Conservation (phyloP, 2,888 invertebrate genomes). For the Pachycephus smyrnensis region DNA sequence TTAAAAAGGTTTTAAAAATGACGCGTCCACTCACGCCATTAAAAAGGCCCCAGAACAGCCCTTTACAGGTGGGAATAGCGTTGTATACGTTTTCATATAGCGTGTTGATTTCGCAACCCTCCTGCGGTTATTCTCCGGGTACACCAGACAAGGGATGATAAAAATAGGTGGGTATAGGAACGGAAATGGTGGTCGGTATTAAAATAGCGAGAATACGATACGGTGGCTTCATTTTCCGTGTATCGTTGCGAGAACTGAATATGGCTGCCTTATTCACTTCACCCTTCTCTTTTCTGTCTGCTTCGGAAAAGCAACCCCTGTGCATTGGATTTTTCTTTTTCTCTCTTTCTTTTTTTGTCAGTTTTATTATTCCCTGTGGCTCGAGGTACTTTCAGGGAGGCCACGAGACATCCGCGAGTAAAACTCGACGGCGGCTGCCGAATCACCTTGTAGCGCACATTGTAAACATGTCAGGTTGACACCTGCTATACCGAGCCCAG, state of each 20-base stretch:
- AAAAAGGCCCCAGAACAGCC: not conserved
- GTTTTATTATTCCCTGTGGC: not conserved
- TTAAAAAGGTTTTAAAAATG: not conserved
- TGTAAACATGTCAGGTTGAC: conserved; percentile 10
- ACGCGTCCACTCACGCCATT: not conserved
- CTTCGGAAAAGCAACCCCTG: not conserved
- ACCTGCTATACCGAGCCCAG: not conserved
- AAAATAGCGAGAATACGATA: not conserved
- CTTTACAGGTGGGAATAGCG: not conserved
- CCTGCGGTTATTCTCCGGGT: not conserved
- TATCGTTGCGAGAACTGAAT: not conserved
- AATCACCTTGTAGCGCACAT: not conserved
- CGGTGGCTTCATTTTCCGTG: not conserved
- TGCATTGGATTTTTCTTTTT: not conserved
- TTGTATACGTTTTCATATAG: not conserved
- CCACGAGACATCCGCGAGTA: not conserved
- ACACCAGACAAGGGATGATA: not conserved
- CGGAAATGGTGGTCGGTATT: not conserved
- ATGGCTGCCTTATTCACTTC: not conserved
- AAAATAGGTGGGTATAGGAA: not conserved
- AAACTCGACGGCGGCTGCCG: not conserved
- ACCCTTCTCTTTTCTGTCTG: not conserved
- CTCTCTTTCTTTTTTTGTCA: not conserved
- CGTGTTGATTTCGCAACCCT: not conserved
- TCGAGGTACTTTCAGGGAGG: no score